phyloP scores from a whole-genome alignment of 1,140 invertebrate species.

The Hermatobates lingyangjiaoensis region DNA sequence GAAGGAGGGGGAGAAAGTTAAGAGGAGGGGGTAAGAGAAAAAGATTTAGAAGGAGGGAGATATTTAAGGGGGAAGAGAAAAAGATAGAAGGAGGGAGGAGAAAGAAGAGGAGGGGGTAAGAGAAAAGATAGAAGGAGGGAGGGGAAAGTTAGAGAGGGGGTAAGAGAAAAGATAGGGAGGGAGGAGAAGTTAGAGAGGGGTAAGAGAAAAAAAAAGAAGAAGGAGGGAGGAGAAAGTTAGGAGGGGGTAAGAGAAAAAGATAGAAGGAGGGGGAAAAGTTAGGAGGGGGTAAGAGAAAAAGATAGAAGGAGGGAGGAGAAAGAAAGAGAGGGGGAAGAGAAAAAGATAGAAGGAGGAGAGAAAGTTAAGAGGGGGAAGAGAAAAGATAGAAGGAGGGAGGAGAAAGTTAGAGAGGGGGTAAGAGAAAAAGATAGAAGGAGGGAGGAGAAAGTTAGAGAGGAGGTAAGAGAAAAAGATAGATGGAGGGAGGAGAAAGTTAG shows the following conservation, averaged over 20 bases:
- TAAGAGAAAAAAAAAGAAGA: neutral
- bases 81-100: neutral
- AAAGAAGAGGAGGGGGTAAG: neutral
- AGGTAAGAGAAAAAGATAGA: neutral
- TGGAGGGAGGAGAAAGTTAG: neutral
- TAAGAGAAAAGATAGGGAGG: neutral
- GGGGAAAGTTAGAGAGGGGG: neutral
- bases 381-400: neutral
- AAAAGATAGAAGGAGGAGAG: neutral
- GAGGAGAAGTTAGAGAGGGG: neutral
- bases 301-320: neutral
- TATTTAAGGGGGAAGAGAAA: neutral
- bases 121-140: neutral
- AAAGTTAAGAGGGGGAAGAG: neutral
- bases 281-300: neutral
- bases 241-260: neutral
- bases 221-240: neutral
- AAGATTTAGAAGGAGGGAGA: neutral
- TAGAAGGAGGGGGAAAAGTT: neutral
- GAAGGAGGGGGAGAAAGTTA: neutral
- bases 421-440: neutral
- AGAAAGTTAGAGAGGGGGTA: neutral
- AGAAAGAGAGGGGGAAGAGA: neutral
- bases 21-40: neutral
- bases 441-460: neutral